Percentiles rank a stretch among this genome's conserved stretches.
Conservation (phyloP, 2,113 vertebrate species). For the Brachyhypopomus gauderio region DNA sequence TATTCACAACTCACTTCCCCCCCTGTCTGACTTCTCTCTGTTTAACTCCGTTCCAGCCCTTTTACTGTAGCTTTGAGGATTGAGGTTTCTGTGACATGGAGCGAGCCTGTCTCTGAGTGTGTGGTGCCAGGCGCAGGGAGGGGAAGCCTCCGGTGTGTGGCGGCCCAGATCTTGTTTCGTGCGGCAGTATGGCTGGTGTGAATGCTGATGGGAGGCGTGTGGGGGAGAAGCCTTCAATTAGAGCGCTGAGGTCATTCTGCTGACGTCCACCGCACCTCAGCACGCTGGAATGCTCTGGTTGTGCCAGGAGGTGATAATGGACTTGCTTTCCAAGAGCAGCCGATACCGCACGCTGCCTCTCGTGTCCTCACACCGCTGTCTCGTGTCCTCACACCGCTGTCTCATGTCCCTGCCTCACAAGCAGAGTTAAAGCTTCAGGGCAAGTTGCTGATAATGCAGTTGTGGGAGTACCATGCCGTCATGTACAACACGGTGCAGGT, state of each 20-base stretch:
- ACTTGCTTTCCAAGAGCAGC: slow-evolving; percentile 25
- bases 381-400: too few relatives aligned
- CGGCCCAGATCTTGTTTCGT: not conserved
- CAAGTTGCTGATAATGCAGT: not conserved
- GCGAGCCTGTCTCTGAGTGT: not conserved
- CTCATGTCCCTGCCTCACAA: too few relatives aligned
- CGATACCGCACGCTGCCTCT: slow-evolving; percentile 34
- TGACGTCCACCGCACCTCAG: slow-evolving; percentile 26
- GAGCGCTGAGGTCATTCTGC: slow-evolving; percentile 33
- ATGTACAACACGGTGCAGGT: too few relatives aligned
- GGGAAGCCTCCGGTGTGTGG: not conserved
- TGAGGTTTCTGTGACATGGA: too few relatives aligned
- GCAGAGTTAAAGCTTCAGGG: not conserved
- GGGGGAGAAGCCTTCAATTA: slow-evolving; percentile 51
- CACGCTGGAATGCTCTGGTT: slow-evolving; percentile 41
- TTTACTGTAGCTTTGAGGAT: too few relatives aligned
- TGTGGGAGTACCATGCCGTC: not conserved
- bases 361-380: too few relatives aligned
- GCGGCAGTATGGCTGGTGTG: not conserved
- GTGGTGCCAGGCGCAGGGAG: not conserved
- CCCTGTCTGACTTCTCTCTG: too few relatives aligned
- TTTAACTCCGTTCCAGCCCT: too few relatives aligned
- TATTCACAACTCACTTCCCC: too few relatives aligned
- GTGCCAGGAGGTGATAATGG: slow-evolving; percentile 39
- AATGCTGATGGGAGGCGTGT: not conserved